Conservation (phyloP, 1,140 invertebrate species). For the Pteromalus puparum region DNA sequence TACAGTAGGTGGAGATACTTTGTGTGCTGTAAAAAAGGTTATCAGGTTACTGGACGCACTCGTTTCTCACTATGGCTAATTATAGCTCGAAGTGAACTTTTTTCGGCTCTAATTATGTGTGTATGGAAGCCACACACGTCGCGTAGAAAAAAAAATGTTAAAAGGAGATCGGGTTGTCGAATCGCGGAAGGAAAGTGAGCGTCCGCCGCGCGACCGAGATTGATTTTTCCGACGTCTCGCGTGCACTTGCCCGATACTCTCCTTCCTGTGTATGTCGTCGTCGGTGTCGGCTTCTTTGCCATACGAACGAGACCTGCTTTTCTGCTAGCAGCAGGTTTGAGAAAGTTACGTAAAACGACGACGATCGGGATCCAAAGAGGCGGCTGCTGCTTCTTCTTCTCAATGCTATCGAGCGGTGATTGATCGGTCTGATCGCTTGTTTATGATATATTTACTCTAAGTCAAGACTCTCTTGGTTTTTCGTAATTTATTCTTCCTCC, state of each 20-base stretch:
- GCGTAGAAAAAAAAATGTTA: neutral
- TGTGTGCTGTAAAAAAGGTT: neutral
- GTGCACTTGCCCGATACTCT: constrained; percentile 5
- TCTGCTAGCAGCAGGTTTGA: neutral
- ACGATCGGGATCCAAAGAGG: neutral
- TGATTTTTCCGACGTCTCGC: constrained; percentile 45
- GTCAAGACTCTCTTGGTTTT: neutral
- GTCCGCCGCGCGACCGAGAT: constrained; percentile 2
- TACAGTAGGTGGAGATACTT: too few species aligned
- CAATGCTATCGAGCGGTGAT: too few species aligned
- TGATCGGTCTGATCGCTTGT: neutral
- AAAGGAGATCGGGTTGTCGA: neutral
- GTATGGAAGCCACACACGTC: neutral
- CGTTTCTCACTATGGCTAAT: too few species aligned
- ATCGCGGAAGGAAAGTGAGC: constrained; percentile 46
- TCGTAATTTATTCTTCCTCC: neutral
- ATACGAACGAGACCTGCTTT: constrained; percentile 11
- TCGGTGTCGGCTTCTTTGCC: constrained; percentile 21
- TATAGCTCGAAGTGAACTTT: too few species aligned
- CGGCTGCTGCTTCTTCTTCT: too few species aligned
- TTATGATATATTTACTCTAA: neutral
- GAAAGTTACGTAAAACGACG: constrained; percentile 47
- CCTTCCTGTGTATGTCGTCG: neutral
- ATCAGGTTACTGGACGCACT: too few species aligned
- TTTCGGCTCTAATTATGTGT: too few species aligned